Evolutionary conservation across 2,888 invertebrate species (phyloP).

Genomic region (Zygothrica quintamaculata): DNA sequence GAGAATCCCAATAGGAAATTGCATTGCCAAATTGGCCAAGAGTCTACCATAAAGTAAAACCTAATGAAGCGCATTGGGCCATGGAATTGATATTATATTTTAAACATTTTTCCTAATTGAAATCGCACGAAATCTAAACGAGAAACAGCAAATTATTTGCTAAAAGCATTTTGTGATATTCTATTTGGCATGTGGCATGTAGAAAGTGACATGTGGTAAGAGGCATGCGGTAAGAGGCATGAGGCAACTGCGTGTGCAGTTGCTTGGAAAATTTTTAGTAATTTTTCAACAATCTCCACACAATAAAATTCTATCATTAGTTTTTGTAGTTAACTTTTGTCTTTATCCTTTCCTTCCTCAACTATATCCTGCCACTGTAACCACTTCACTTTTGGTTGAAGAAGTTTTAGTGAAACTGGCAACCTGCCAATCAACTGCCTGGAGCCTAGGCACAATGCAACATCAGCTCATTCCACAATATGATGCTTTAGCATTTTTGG

Average conservation of each 20-base stretch:
- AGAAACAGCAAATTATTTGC: too few relatives aligned
- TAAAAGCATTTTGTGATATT: conserved; percentile 9
- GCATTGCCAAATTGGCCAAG: not conserved
- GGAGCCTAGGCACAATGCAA: conserved; percentile 25
- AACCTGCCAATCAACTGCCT: conserved; percentile 56
- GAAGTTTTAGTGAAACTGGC: conserved; percentile 51
- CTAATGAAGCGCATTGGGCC: conserved; percentile 48
- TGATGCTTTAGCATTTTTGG: conserved; percentile 36
- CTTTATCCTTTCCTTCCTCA: conserved; percentile 11
- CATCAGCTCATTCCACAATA: conserved; percentile 34
- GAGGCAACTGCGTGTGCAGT: conserved; percentile 3
- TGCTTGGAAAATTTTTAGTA: conserved; percentile 51
- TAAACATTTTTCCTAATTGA: not conserved
- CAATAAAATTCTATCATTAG: conserved; percentile 68
- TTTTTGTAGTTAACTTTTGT: conserved; percentile 43
- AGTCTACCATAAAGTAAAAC: conserved; percentile 19
- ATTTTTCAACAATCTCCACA: conserved; percentile 67
- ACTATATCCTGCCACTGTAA: conserved; percentile 12
- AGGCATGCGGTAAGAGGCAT: conserved; percentile 10
- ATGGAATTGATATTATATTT: conserved; percentile 13
- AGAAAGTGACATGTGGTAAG: conserved; percentile 7
- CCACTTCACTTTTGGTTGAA: conserved; percentile 18
- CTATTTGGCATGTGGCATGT: conserved; percentile 23
- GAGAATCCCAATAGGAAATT: conserved; percentile 5
- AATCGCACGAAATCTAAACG: conserved; percentile 22